These are phyloP conservation scores for Syngnathus acus DNA, from an alignment of 2,797 vertebrate species.

Conservation along the genomic window DNA sequence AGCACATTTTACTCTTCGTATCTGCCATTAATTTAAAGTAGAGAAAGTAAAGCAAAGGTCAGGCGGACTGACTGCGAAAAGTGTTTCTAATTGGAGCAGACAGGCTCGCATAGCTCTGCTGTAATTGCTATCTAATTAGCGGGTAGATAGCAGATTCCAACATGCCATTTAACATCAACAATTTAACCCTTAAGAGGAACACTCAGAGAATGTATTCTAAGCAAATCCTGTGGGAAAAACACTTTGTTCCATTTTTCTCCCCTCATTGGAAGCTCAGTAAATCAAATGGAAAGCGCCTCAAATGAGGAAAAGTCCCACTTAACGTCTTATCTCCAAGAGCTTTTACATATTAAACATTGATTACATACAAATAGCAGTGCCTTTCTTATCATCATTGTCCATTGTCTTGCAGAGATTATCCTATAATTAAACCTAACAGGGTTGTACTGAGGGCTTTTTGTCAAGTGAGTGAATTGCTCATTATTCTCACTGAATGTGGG, in stretches of 20 bases:
- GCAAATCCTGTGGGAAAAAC: constrained; percentile 35
- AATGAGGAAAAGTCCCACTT: constrained; percentile 54
- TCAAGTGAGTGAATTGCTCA: constrained; percentile 53
- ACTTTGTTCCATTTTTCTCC: constrained; percentile 24
- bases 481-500: constrained; percentile 48
- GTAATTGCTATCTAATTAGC: constrained; percentile 75
- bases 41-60: constrained; percentile 69
- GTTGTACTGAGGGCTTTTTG: constrained; percentile 43
- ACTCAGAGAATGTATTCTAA: constrained; percentile 25
- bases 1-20: constrained; percentile 17
- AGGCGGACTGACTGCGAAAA: constrained; percentile 51
- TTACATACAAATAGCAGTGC: constrained; percentile 54
- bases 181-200: constrained; percentile 60
- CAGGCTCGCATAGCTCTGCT: constrained; percentile 59
- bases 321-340: constrained; percentile 46
- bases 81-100: constrained; percentile 70
- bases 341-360: constrained; percentile 62
- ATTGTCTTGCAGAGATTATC: constrained; percentile 58
- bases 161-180: constrained; percentile 69
- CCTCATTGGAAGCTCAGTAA: constrained; percentile 41
- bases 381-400: constrained; percentile 46
- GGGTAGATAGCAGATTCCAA: constrained; percentile 62
- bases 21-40: constrained; percentile 55
- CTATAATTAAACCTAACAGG: constrained; percentile 55
- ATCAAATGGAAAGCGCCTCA: constrained; percentile 47